These are phyloP conservation scores for Morpho helenor DNA, from an alignment of 2,888 invertebrate species.

Conservation along the genomic window DNA sequence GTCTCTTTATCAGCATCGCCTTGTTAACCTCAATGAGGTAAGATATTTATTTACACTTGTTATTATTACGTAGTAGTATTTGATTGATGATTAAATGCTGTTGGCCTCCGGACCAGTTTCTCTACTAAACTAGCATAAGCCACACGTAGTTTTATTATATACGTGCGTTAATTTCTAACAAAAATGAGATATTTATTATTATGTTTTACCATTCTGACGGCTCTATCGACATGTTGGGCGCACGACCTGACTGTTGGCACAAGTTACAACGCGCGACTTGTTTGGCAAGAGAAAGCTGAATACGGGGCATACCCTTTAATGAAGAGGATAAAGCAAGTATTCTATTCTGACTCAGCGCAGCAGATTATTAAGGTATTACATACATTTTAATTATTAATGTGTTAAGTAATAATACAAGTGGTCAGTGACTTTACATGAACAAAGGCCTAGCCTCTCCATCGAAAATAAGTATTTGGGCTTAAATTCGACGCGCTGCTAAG, in stretches of 20 bases:
- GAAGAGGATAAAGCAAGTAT: constrained; percentile 57
- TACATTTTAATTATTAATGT: too few species aligned
- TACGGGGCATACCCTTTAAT: constrained; percentile 53
- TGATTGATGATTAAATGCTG: background rate
- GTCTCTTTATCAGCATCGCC: constrained; percentile 22
- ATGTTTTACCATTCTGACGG: constrained; percentile 36
- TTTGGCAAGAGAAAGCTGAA: constrained; percentile 53
- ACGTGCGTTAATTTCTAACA: background rate
- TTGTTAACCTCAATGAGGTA: constrained; percentile 15
- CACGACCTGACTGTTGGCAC: constrained; percentile 52
- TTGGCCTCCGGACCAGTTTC: constrained; percentile 9
- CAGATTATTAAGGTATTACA: constrained; percentile 42
- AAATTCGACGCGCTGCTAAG: constrained; percentile 6
- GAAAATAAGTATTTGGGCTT: too few species aligned
- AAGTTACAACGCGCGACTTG: constrained; percentile 43
- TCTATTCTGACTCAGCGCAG: constrained; percentile 50
- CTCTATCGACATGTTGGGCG: constrained; percentile 39
- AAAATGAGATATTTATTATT: constrained; percentile 46
- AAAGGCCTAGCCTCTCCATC: too few species aligned
- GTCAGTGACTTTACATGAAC: too few species aligned
- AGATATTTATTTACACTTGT: constrained; percentile 10
- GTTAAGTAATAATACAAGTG: too few species aligned
- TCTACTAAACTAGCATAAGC: background rate
- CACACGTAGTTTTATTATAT: background rate
- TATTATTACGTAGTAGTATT: constrained; percentile 10